Conservation (phyloP, 2,888 invertebrate species). For the Tholera decimalis region DNA sequence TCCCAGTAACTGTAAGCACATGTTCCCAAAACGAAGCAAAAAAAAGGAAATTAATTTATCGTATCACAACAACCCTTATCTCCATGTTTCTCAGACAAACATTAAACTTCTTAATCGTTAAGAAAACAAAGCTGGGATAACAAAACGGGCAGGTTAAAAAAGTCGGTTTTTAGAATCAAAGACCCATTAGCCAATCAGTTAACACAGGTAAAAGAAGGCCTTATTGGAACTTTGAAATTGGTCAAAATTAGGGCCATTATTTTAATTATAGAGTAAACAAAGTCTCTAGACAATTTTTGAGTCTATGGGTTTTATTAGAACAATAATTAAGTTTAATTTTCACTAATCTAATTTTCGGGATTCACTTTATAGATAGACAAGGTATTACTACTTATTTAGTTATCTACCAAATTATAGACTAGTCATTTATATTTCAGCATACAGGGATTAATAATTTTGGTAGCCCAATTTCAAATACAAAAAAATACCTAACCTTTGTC, state of each 20-base stretch:
- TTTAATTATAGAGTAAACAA: constrained; percentile 88
- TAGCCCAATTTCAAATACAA: no score
- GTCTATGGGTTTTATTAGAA: constrained; percentile 61
- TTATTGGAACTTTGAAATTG: constrained; percentile 83
- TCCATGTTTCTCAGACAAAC: constrained; percentile 76
- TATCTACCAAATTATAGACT: constrained; percentile 22
- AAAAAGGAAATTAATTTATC: constrained; percentile 74
- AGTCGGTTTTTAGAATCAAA: constrained; percentile 64
- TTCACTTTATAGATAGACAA: constrained; percentile 24
- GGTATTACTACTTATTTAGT: constrained; percentile 19
- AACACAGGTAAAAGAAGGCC: constrained; percentile 81
- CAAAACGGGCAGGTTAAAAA: constrained; percentile 57
- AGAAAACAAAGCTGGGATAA: constrained; percentile 76
- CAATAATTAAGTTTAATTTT: constrained; percentile 43
- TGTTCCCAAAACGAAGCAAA: constrained; percentile 30
- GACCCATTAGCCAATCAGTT: constrained; percentile 84
- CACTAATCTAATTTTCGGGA: constrained; percentile 49
- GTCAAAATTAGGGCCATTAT: constrained; percentile 86
- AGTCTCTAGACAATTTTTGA: constrained; percentile 74
- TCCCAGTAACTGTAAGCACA: constrained; percentile 49
- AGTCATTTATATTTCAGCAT: not conserved
- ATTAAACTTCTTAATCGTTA: constrained; percentile 82
- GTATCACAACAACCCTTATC: constrained; percentile 73
- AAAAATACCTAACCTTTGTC: no score
- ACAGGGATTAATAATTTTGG: constrained; percentile 20